Evolutionary conservation across 37 sponge, comb jelly and placozoan genomes (phyloP).

Genomic region (Mnemiopsis leidyi): DNA sequence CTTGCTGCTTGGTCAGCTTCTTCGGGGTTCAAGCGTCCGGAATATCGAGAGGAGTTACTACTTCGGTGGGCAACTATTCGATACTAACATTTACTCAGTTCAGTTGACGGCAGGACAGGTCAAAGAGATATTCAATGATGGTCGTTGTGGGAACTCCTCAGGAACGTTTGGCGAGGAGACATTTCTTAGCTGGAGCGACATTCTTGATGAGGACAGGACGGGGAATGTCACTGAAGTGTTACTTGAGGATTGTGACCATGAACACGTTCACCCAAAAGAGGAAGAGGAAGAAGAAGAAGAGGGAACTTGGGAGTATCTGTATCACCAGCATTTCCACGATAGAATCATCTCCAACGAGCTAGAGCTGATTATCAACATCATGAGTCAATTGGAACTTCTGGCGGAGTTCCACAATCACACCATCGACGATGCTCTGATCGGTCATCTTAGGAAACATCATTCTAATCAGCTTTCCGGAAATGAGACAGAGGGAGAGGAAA

Average conservation of each 20-base stretch:
- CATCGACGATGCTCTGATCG: not conserved
- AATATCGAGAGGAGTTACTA: not conserved
- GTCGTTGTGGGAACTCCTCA: not conserved
- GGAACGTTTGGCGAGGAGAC: not conserved
- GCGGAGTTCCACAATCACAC: not conserved
- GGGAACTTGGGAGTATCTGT: not conserved
- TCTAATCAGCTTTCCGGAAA: not conserved
- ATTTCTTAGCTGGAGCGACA: not conserved
- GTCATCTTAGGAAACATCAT: not conserved
- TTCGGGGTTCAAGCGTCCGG: not conserved
- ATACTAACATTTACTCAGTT: not conserved
- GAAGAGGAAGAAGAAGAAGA: not conserved
- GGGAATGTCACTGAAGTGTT: not conserved
- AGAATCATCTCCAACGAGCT: not conserved
- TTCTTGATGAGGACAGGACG: not conserved
- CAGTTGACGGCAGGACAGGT: not conserved
- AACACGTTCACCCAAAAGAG: not conserved
- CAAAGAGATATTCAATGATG: not conserved
- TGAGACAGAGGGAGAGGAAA: not conserved
- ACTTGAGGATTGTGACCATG: not conserved
- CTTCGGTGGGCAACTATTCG: not conserved
- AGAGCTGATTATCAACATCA: not conserved
- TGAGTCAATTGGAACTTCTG: not conserved
- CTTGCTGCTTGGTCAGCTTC: not conserved
- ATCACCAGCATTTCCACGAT: not conserved